Evolutionary conservation across 2,888 invertebrate species (phyloP).

Genomic region (Seira ritae): DNA sequence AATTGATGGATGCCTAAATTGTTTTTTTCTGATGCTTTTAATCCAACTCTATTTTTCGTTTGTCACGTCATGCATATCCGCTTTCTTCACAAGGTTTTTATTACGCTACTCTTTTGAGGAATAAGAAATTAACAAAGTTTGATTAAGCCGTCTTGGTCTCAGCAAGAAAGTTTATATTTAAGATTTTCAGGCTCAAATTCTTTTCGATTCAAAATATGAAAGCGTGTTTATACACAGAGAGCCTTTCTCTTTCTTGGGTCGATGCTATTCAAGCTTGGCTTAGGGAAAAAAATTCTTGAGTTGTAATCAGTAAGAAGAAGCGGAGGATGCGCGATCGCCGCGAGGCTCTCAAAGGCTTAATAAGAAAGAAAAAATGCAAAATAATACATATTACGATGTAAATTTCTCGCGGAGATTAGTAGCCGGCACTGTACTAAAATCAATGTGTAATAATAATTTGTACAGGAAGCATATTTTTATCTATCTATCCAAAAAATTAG

Average conservation of each 20-base stretch:
- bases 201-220: no score
- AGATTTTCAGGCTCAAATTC: no score
- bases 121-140: not conserved
- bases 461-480: no score
- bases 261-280: not conserved
- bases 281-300: not conserved
- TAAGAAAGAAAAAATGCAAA: constrained; percentile 18
- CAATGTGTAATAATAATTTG: no score
- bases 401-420: constrained; percentile 30
- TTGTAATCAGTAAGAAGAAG: not conserved
- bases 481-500: no score
- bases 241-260: not conserved
- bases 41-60: not conserved
- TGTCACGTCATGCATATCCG: not conserved
- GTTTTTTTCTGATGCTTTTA: no score
- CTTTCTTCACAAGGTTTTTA: not conserved
- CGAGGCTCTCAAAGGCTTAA: constrained; percentile 26
- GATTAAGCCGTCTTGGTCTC: not conserved
- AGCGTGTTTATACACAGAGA: not conserved
- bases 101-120: not conserved
- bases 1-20: no score
- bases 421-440: no score
- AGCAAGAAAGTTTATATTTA: no score
- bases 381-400: not conserved
- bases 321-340: constrained; percentile 17